Conservation (phyloP, 2,113 vertebrate species). For the Lepus europaeus region DNA sequence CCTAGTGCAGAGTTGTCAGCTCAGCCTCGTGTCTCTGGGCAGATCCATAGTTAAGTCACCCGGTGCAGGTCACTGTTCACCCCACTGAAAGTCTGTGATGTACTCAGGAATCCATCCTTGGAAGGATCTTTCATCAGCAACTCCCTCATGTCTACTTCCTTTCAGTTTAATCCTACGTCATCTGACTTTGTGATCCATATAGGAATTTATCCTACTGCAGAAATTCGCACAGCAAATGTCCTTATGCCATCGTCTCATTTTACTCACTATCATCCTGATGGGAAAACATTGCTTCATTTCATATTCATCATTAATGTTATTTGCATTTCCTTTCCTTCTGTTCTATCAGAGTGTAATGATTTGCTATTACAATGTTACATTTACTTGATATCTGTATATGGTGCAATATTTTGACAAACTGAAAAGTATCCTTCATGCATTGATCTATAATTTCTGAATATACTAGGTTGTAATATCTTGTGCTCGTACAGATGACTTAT, state of each 20-base stretch:
- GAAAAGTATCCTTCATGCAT: not conserved
- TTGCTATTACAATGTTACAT: not conserved
- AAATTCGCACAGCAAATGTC: not conserved
- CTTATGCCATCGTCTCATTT: not conserved
- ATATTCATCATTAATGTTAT: slow-evolving; percentile 34
- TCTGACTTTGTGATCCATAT: not conserved
- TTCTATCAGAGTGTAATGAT: not conserved
- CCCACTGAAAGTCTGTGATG: not conserved
- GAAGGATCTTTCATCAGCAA: slow-evolving; percentile 21
- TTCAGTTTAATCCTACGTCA: not conserved
- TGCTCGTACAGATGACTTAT: not conserved
- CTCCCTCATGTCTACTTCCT: not conserved
- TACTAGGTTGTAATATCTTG: not conserved
- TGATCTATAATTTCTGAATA: not conserved
- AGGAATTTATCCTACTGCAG: not conserved
- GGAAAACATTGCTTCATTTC: not conserved
- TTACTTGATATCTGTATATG: slow-evolving; percentile 6
- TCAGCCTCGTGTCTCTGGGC: slow-evolving; percentile 20
- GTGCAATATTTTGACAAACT: slow-evolving; percentile 31
- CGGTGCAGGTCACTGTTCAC: slow-evolving; percentile 42
- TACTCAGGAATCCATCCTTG: not conserved
- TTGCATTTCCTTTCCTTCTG: slow-evolving; percentile 30
- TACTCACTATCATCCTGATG: not conserved
- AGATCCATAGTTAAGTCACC: slow-evolving; percentile 65
- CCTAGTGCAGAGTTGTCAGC: not conserved